phyloP scores from a whole-genome alignment of 2,797 vertebrate genomes.

The Dallia pectoralis region DNA sequence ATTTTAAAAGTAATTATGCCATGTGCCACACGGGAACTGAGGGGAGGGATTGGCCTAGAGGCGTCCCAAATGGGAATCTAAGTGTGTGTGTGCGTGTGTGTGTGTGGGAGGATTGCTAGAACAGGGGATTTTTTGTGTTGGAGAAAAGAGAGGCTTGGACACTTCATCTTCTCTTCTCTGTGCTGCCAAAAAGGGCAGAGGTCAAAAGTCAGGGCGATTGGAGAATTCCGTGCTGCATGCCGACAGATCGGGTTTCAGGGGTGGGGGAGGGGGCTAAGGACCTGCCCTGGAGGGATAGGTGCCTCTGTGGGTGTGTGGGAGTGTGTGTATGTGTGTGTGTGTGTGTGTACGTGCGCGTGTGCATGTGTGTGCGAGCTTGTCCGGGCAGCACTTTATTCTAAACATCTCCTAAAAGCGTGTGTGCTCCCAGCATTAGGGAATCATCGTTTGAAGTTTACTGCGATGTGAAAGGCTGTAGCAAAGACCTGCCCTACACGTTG shows the following conservation, averaged over 20 bases:
- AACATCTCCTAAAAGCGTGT: conserved; percentile 50
- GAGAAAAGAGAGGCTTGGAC: conserved; percentile 77
- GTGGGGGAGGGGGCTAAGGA: conserved; percentile 68
- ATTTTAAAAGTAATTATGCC: conserved; percentile 58
- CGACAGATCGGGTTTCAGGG: conserved; percentile 80
- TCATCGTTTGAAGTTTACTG: conserved; percentile 62
- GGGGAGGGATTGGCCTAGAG: conserved; percentile 62
- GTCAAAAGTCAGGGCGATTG: conserved; percentile 86
- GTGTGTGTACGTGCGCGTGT: conserved; percentile 22
- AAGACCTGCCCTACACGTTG: conserved; percentile 32
- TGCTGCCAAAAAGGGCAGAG: conserved; percentile 82
- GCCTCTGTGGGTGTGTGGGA: conserved; percentile 57
- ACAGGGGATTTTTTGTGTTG: conserved; percentile 83
- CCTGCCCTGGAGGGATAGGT: conserved; percentile 75
- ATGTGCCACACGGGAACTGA: conserved; percentile 60
- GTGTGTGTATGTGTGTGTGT: conserved; percentile 23
- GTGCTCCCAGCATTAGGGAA: conserved; percentile 55
- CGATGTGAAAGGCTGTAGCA: conserved; percentile 40
- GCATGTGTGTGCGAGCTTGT: conserved; percentile 48
- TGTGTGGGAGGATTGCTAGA: conserved; percentile 72
- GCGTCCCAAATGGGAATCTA: conserved; percentile 52
- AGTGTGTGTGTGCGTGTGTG: conserved; percentile 36
- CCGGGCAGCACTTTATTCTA: conserved; percentile 57
- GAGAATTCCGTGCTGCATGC: conserved; percentile 85
- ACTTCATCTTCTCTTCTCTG: conserved; percentile 86